phyloP scores from a whole-genome alignment of 2,113 vertebrate genomes.

The Polyodon spathula region DNA sequence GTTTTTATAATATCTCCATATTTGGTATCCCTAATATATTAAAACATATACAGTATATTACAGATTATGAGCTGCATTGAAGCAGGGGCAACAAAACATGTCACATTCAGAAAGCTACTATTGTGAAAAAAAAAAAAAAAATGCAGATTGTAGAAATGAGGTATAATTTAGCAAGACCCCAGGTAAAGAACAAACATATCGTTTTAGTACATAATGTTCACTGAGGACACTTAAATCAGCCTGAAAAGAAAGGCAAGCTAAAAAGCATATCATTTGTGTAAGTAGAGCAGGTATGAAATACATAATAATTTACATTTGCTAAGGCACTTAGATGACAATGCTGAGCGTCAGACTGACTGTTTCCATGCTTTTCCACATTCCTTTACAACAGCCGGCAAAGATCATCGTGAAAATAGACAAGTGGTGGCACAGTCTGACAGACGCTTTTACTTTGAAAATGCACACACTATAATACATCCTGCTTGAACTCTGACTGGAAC shows the following conservation, averaged over 20 bases:
- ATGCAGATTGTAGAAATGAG: not conserved
- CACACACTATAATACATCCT: slow-evolving; percentile 48
- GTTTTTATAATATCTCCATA: too few species aligned
- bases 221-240: not conserved
- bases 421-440: slow-evolving; percentile 27
- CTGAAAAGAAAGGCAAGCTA: not conserved
- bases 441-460: slow-evolving; percentile 21
- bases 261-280: not conserved
- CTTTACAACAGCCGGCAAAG: not conserved
- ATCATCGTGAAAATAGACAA: not conserved
- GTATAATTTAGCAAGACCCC: not conserved
- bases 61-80: too few species aligned
- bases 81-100: too few species aligned
- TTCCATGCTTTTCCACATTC: not conserved
- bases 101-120: not conserved
- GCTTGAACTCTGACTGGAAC: slow-evolving; percentile 51
- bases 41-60: too few species aligned
- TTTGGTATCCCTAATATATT: too few species aligned
- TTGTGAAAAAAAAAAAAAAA: not conserved
- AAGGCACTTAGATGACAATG: not conserved
- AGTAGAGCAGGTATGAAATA: not conserved
- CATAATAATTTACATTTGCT: not conserved
- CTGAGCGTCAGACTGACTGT: not conserved
- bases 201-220: not conserved
- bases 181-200: not conserved